Base-by-base conservation (phyloP, 1,140 invertebrate species). In the Drosophila varians region DNA sequence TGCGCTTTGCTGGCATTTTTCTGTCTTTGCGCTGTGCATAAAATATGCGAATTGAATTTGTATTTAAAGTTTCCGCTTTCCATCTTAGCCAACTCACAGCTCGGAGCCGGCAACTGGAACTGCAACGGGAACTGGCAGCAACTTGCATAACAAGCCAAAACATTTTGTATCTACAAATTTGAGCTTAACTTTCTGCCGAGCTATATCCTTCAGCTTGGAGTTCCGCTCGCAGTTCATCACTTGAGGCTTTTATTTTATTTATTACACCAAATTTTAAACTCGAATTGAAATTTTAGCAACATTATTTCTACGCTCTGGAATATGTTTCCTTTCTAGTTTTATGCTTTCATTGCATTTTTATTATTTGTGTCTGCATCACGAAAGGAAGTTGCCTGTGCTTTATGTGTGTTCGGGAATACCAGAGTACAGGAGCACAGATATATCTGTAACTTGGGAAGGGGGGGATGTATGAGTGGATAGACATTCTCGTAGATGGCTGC, bases 21-120 rank as follows among this genome's bases (percentile, higher is more conserved):
- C 61, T 65, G 51, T 77, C 64, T 80, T 76, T 87, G 55, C 64
- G 61, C 74, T 75, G 55, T 69, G 55, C 74, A 86, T 86, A 86
- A 86, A 87, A 87, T 86, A 86, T 86, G 82, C 80, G 80, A 86
- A 86, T 86, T 86, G 80, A 87, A 86, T 86, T 86, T 86, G 77
- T 86, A 86, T 86, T 86, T 86, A 86, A 86, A 86, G 76, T 86
- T 86, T 77, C 65, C 61, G 51, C 62, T 45, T 57, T 54, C 66
- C 68, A 53, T 57, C 40, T 61, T 72, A 14, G 49, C 45, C 70
- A 69, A 56, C 16, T 42, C 25, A 11, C 2, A 31, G n/a, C 28
- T 11, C 2, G n/a, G 1, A n/a, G 34, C 34, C n/a, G 18, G 16
- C 6, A 42, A 42, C 28, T 31, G 28, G 28, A 31, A 31, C n/a